A percentile compares a stretch with the other conserved stretches of the same genome.
phyloP scores from a whole-genome alignment of 2,113 vertebrate genomes.

The Ammodytes marinus region DNA sequence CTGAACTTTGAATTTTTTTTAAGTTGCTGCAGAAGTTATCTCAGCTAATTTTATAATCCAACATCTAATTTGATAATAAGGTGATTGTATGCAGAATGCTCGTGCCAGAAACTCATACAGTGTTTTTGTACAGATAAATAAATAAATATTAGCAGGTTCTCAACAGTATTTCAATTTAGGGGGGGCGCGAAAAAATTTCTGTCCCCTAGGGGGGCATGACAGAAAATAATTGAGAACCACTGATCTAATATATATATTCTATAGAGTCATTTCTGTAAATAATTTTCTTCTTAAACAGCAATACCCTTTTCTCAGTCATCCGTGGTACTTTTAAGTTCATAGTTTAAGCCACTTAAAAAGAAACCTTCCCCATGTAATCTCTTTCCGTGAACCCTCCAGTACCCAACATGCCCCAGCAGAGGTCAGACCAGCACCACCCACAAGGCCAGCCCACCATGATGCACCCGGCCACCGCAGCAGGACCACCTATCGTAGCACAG shows the following conservation, averaged over 20 bases:
- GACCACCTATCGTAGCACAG: slow-evolving; percentile 94
- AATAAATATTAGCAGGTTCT: too few species aligned
- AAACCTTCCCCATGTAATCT: slow-evolving; percentile 18
- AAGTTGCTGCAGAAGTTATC: too few species aligned
- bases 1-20: too few species aligned
- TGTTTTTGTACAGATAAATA: too few species aligned
- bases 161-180: too few species aligned
- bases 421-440: slow-evolving; percentile 96
- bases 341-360: not conserved
- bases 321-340: not conserved
- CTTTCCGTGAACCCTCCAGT: slow-evolving; percentile 81
- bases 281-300: not conserved
- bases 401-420: slow-evolving; percentile 97
- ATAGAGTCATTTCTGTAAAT: not conserved
- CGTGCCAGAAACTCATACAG: too few species aligned
- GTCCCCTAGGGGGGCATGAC: too few species aligned
- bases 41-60: too few species aligned
- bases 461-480: slow-evolving; percentile 95
- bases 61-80: too few species aligned
- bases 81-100: too few species aligned
- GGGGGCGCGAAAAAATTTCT: too few species aligned
- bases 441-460: slow-evolving; percentile 93
- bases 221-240: too few species aligned
- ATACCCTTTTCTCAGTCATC: not conserved
- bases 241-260: not conserved